phyloP scores from a whole-genome alignment of 2,797 vertebrate species.

The Gambusia yucatana region DNA sequence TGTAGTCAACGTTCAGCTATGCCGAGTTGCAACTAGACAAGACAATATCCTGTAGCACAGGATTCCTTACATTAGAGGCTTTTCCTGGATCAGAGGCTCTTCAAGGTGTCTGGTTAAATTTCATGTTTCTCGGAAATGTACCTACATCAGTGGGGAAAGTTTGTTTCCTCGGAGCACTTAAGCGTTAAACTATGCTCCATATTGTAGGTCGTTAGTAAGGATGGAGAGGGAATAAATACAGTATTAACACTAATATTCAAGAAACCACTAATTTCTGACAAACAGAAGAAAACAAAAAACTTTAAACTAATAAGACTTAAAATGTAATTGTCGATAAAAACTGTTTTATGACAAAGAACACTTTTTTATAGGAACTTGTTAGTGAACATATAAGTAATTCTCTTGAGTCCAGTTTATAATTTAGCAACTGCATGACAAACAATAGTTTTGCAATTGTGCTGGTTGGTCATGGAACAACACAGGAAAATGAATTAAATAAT shows the following conservation, averaged over 20 bases:
- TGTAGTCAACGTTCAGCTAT: too few species aligned
- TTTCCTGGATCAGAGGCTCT: too few species aligned
- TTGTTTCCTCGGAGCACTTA: too few species aligned
- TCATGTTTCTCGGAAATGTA: too few species aligned
- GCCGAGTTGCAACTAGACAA: too few species aligned
- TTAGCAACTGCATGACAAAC: conserved; percentile 20
- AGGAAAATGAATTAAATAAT: conserved; percentile 4
- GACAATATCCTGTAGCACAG: too few species aligned
- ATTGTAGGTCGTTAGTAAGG: too few species aligned
- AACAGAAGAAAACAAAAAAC: background rate
- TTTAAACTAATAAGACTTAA: background rate
- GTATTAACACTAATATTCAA: background rate
- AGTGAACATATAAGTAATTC: background rate
- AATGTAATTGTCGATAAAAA: background rate
- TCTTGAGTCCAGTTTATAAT: conserved; percentile 14
- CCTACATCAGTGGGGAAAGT: too few species aligned
- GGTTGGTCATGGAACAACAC: background rate
- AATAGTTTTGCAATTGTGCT: conserved; percentile 4
- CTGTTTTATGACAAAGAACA: background rate
- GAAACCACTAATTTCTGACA: background rate
- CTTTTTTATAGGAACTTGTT: background rate
- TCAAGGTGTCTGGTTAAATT: too few species aligned
- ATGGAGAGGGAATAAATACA: too few species aligned
- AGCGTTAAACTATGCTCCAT: too few species aligned
- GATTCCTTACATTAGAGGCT: too few species aligned